Base-by-base conservation (phyloP, 1,140 invertebrate species). In the Neodiprion fabricii region DNA sequence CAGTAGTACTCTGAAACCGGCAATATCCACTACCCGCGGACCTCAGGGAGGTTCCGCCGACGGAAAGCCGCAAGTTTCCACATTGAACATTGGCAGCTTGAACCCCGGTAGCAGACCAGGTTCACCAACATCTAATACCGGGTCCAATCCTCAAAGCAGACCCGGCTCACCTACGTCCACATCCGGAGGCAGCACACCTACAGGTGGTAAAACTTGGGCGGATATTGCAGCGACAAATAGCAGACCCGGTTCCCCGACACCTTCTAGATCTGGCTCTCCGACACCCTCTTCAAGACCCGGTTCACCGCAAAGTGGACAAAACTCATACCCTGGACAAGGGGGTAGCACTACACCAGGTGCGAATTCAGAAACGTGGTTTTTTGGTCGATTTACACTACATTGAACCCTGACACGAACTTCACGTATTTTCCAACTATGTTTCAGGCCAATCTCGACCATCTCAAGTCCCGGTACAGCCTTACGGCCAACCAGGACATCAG, bases 171-270 rank as follows among this genome's bases (percentile, higher is more conserved):
- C 72, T 68, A 50, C 21, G 69, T 69, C 73, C 14, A 3, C 70
- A 23, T 67, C 73, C 8, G 76, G 76, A 28, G 28, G 28, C 9
- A 28, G 0, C 28, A 69, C 72, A 5, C 73, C 81, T 8, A 76
- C 75, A 28, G 80, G 76, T 70, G 72, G 72, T n/a, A 80, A 74
- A 69, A 79, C 77, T 11, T 88, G 84, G 83, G 85, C 85, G 7
- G 77, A 85, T 8, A 71, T 86, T 10, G 84, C 82, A 1, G 77
- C 74, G 11, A 67, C 71, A 68, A 81, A 80, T 17, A 78, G 73
- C 14, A 78, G 71, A 53, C 77, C 80, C 0, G 61, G 53, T n/a
- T 84, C 81, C 0, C 80, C 85, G 48, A 83, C 81, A 14, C 72
- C 79, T 17, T 73, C 79, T 0, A 82, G 72, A 75, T 76, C 80